Base-by-base conservation (phyloP, 2,797 vertebrate genomes). In the Circus cinereus region DNA sequence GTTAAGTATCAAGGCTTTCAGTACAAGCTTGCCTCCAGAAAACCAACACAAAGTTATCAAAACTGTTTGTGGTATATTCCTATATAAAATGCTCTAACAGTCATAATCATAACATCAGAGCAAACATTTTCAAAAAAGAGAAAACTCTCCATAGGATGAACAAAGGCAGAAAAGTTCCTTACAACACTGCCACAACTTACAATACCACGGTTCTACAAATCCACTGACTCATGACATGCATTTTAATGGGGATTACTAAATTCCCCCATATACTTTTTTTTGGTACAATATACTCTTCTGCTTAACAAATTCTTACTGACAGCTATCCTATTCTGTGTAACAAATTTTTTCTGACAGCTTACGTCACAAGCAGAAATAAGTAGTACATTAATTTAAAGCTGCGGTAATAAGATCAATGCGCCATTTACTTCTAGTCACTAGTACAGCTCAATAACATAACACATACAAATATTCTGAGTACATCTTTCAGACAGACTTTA, bases 311-410 rank as follows among this genome's bases (percentile, higher is more conserved):
- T 75, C 36, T 76, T 40, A 38, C 56, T 45, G 88, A 89, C 68
- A 81, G 60, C 32, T 60, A 16, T 69, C 34, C 42, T 76, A 22
- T 53, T 57, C 42, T 32, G 11, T 50, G 23, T 24, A 84, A 72
- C n/a, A 88, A 32, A 27, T 84, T 63, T 32, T 76, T 57, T 53
- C 62, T 50, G 34, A 40, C 10, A 26, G 67, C 14, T 77, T 70
- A 48, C 10, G 27, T 64, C 45, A 56, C 45, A 67, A 67, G 64
- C 56, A 92, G 76, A 83, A 95, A 78, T 60, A 78, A 36, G 15
- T 62, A 82, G 43, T 30, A 77, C 48, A 34, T 83, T 92, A 91
- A 89, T 68, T 91, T 82, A 84, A 94, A 94, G 64, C 42, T 80
- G 56, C 10, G 5, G 1, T 60, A 88, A 57, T 10, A 38, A 83